phyloP scores from a whole-genome alignment of 2,113 vertebrate species.

The Chionomys nivalis region DNA sequence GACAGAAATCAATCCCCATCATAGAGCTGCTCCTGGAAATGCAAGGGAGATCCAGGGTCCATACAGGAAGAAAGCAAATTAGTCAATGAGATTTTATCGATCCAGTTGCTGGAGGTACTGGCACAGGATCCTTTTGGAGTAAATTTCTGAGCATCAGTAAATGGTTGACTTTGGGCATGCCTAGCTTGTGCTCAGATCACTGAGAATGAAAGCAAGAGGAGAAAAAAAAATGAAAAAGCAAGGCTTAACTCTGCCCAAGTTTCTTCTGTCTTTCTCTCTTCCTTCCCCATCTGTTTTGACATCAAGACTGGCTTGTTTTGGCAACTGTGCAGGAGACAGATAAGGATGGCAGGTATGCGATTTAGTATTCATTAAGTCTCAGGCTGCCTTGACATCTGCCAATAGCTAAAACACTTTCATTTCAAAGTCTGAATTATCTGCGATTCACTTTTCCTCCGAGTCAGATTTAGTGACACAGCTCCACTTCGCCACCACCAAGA shows the following conservation, averaged over 20 bases:
- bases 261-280: conserved; percentile 63
- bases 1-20: background rate
- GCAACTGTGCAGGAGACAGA: conserved; percentile 73
- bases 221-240: conserved; percentile 7
- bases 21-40: background rate
- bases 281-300: conserved; percentile 77
- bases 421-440: conserved; percentile 65
- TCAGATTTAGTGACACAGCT: conserved; percentile 23
- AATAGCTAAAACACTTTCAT: conserved; percentile 66
- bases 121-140: conserved; percentile 59
- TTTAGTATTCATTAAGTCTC: conserved; percentile 62
- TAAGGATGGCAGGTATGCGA: conserved; percentile 64
- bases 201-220: background rate
- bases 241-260: conserved; percentile 56
- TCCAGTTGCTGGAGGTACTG: background rate
- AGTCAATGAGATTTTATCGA: conserved; percentile 49
- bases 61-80: conserved; percentile 39
- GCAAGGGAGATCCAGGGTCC: background rate
- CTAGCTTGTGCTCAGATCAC: conserved; percentile 47
- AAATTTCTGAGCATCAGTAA: conserved; percentile 57
- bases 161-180: conserved; percentile 36
- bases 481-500: background rate
- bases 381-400: conserved; percentile 74
- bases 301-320: conserved; percentile 78
- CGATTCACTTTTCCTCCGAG: conserved; percentile 48